Percentiles rank a stretch among this genome's conserved stretches.
Conservation (phyloP, 2,113 vertebrate genomes). For the Formicarius rufipectus region DNA sequence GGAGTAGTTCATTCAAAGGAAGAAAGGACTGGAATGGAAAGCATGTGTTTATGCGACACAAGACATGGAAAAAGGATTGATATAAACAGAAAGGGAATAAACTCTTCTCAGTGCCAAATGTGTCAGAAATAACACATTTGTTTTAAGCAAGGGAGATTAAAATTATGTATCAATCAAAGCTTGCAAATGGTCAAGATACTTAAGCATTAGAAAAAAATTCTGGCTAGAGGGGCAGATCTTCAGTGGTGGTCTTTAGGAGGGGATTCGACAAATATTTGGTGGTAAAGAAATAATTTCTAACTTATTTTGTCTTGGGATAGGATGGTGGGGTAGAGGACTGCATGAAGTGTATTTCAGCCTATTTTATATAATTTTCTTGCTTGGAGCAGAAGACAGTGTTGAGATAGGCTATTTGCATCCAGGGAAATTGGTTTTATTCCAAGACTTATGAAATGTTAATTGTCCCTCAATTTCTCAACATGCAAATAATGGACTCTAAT, state of each 20-base stretch:
- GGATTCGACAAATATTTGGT: not conserved
- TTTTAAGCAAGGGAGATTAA: not conserved
- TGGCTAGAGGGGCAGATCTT: not conserved
- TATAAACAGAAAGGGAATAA: not conserved
- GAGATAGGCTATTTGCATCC: not conserved
- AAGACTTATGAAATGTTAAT: constrained; percentile 4
- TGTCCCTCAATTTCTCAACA: constrained; percentile 15
- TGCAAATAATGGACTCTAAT: constrained; percentile 59
- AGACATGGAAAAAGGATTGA: not conserved
- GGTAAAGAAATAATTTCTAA: not conserved
- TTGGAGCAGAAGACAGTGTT: not conserved
- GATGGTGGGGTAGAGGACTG: not conserved
- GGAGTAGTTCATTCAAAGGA: not conserved
- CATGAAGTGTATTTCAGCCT: not conserved
- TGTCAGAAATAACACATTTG: not conserved
- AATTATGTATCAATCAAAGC: not conserved
- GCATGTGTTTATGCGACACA: not conserved
- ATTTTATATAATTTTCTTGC: not conserved
- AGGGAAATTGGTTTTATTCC: constrained; percentile 5
- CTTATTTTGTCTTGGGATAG: not conserved
- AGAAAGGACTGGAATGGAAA: not conserved
- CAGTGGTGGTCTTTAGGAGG: not conserved
- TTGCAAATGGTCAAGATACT: not conserved
- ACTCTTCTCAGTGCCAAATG: not conserved
- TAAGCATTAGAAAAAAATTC: not conserved